Percentiles rank a stretch among this genome's conserved stretches.
Conservation (phyloP, 2,888 invertebrate genomes). For the Tinea pellionella region DNA sequence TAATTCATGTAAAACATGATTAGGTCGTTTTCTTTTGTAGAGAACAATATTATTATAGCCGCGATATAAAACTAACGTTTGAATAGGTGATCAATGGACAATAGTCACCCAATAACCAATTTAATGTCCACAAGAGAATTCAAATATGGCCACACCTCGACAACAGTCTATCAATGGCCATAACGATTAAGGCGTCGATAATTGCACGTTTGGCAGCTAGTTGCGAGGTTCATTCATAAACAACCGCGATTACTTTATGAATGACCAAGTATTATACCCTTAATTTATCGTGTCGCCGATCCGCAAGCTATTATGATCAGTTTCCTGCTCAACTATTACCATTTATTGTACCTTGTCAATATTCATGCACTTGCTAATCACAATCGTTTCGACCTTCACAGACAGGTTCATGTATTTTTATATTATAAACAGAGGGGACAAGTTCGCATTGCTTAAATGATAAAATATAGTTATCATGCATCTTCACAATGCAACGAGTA, state of each 20-base stretch:
- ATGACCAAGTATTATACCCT: conserved; percentile 42
- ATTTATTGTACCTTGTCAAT: conserved; percentile 51
- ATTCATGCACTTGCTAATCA: conserved; percentile 3
- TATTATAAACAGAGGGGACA: not conserved
- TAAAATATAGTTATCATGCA: conserved; percentile 41
- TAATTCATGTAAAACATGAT: not conserved
- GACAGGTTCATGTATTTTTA: conserved; percentile 4
- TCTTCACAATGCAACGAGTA: conserved; percentile 57
- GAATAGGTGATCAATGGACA: conserved; percentile 10
- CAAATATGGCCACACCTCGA: conserved; percentile 8
- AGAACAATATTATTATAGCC: not conserved
- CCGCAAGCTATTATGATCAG: conserved; percentile 30
- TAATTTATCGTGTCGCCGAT: conserved; percentile 43
- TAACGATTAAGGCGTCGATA: conserved; percentile 46
- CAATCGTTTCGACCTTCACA: conserved; percentile 1
- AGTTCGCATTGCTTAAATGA: not conserved
- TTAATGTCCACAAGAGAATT: not conserved
- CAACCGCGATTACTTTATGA: conserved; percentile 55
- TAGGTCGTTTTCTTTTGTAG: not conserved
- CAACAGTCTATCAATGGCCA: conserved; percentile 12
- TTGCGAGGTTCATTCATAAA: conserved; percentile 61
- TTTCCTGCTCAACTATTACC: conserved; percentile 52
- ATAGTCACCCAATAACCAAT: conserved; percentile 2
- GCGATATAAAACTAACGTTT: conserved; percentile 1
- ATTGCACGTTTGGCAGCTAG: conserved; percentile 44